Base-by-base conservation (phyloP, 2,113 vertebrate species). In the Shinisaurus crocodilurus region DNA sequence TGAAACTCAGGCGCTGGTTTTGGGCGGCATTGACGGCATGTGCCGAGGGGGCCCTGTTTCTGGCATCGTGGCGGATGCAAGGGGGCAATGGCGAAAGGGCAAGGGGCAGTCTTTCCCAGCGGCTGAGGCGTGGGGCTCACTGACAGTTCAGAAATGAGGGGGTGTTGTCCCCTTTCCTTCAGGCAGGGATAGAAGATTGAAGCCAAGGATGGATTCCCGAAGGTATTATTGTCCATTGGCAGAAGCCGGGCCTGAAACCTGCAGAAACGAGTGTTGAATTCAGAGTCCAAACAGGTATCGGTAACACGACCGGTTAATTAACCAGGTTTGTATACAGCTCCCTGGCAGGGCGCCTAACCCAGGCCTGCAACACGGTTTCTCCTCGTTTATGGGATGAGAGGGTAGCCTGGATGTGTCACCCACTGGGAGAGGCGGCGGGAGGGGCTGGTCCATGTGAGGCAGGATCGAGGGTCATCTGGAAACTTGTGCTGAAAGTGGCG, bases 261-360 rank as follows among this genome's bases (percentile, higher is more conserved):
- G n/a, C 32, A 40, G n/a, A 75, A 40, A 75, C 72, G 9, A 5
- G 16, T 16, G 5, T 5, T 72, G n/a, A 37, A 72, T 18, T 13
- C 16, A 6, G 72, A 1, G 3, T 48, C 45, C 27, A 23, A 45
- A n/a, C 29, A 70, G 40, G 32, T 10, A 0, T 0, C 16, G 0
- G 32, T 48, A 32, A 48, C 6, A 12, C 15, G 27, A 48, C 1
- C 0, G 34, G 37, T n/a, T 72, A 12, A n/a, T n/a, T n/a, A 5
- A 72, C 4, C 1, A n/a, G 34, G 70, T 34, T 3, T 34, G n/a
- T 72, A 34, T n/a, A 72, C 34, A 72, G 70, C 13, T 72, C 70
- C 34, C 32, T 37, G 72, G 34, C 1, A 5, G n/a, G 69, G n/a
- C 72, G 6, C 72, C n/a, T 37, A n/a, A 37, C 70, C 27, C 72